phyloP scores from a whole-genome alignment of 2,113 vertebrate species.

The Microcebus murinus region DNA sequence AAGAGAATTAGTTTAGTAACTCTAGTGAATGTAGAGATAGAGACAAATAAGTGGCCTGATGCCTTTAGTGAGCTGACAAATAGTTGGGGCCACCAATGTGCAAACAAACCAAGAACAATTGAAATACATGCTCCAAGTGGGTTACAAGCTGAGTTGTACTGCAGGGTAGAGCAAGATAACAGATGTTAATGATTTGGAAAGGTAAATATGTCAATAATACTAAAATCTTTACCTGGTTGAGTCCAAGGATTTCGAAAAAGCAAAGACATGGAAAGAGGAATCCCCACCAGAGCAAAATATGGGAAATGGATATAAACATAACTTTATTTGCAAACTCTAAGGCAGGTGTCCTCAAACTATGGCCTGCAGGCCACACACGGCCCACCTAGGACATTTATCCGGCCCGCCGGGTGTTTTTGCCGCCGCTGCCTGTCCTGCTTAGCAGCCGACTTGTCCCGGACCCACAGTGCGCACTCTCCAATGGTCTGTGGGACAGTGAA shows the following conservation, averaged over 20 bases:
- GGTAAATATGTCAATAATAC: background rate
- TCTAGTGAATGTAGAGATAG: no score
- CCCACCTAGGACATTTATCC: no score
- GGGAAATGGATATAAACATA: no score
- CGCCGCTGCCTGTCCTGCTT: no score
- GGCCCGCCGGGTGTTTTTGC: no score
- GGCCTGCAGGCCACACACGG: no score
- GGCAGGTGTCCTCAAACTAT: no score
- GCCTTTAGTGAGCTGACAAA: background rate
- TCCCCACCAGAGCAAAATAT: no score
- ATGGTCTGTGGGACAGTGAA: no score
- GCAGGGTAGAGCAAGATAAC: background rate
- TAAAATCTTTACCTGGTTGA: background rate
- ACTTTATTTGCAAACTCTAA: background rate
- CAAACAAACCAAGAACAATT: background rate
- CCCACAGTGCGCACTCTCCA: no score
- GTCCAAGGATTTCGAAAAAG: background rate
- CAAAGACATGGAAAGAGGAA: background rate
- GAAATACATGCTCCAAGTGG: background rate
- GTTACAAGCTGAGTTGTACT: background rate
- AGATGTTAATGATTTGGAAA: background rate
- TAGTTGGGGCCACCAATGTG: background rate
- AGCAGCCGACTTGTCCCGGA: no score
- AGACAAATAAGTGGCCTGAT: background rate
- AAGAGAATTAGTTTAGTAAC: accelerated